Evolutionary conservation across 2,888 invertebrate genomes (phyloP), one percentile per base, ranked within the genome.

Genomic region (Pteria penguin): DNA sequence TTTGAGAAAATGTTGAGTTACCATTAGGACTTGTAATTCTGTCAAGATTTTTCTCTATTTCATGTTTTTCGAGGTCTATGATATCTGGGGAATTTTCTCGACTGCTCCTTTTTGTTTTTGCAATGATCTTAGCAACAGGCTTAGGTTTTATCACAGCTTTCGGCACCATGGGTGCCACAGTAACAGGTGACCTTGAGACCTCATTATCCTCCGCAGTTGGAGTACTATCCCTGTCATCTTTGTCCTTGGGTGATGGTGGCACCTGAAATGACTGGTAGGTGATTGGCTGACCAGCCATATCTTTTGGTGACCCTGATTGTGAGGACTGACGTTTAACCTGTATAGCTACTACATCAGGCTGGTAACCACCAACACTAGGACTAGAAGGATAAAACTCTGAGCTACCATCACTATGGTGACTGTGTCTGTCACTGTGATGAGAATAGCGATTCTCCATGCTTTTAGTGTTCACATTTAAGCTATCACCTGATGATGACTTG

Each of bases 71-170:
- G 31, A 85, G 79, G 52, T 87, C 86, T n/a, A 82, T 82, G 22
- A 85, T 82, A 69, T 89, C 89, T 14, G 88, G 86, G 8, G 88
- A 85, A 24, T 80, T 78, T 76, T 90, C 90, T 11, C 86, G 78
- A 76, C 87, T 88, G 18, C 86, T 79, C 24, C 87, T 86, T 72
- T 88, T 87, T n/a, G 87, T 79, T 68, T 89, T 89, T 4, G 89
- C 87, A 52, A 90, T 79, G 45, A 90, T 88, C 79, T 87, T 89
- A 26, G 88, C 88, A 29, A 89, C 84, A n/a, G 89, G 89, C 79
- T 89, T 90, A 2, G 88, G 86, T 70, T 97, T 97, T 8, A 96
- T 96, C 18, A 96, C 95, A 0, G 96, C 96, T 66, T 96, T 94
- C 4, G 96, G 96, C 77, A 96, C 94, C 29, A 96, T 96, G 18